Percentiles rank a stretch among this genome's conserved stretches.
phyloP scores from a whole-genome alignment of 2,888 invertebrate genomes.

The Stegana nigrithorax region DNA sequence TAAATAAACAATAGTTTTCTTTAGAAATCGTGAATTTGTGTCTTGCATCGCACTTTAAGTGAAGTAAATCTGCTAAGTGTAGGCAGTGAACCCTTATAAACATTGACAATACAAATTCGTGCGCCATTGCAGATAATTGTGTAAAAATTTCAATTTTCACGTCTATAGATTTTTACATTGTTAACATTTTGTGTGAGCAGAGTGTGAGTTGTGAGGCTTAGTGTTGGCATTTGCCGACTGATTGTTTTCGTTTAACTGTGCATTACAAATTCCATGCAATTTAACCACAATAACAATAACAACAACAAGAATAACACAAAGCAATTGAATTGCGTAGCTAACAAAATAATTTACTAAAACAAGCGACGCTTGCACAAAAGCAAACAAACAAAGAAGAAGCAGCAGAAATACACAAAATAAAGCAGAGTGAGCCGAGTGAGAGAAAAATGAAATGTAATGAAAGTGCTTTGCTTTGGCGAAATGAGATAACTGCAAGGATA shows the following conservation, averaged over 20 bases:
- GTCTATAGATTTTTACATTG: not conserved
- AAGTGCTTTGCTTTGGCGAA: too few relatives aligned
- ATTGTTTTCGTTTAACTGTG: not conserved
- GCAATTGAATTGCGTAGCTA: constrained; percentile 25
- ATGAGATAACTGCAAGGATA: constrained; percentile 2
- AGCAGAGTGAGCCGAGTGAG: too few relatives aligned
- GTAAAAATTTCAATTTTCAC: not conserved
- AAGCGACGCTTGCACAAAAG: not conserved
- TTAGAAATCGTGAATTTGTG: too few relatives aligned
- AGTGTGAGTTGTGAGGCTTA: too few relatives aligned
- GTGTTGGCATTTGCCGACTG: not conserved
- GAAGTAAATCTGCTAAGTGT: too few relatives aligned
- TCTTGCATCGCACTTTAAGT: too few relatives aligned
- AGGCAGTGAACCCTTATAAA: too few relatives aligned
- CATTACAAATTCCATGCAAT: constrained; percentile 23
- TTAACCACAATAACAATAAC: constrained; percentile 29
- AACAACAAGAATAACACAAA: too few relatives aligned
- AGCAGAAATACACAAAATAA: too few relatives aligned
- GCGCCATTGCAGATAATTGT: not conserved
- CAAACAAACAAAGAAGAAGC: too few relatives aligned
- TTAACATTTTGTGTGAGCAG: not conserved
- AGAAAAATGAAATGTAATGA: too few relatives aligned
- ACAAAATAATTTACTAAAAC: constrained; percentile 19
- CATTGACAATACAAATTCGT: not conserved
- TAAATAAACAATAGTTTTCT: too few relatives aligned